Evolutionary conservation across 1,140 invertebrate species (phyloP), one percentile per base, ranked within the genome.

Genomic region (Mya arenaria): DNA sequence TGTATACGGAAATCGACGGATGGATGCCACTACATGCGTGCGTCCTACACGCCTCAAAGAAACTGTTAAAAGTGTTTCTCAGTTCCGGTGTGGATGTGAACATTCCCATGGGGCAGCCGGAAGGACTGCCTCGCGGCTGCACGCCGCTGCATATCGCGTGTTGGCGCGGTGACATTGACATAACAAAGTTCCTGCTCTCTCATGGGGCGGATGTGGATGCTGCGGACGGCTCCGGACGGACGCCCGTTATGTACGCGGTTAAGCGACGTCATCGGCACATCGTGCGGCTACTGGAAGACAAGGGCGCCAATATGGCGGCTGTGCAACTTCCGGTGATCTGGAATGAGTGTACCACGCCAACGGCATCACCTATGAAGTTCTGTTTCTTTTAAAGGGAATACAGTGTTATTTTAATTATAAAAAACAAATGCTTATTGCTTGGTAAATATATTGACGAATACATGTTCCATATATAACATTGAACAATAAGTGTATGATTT

Each of bases 1-100:
- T 90, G 58, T 80, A 72, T 1, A 79, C 80, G 4, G 81, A 89
- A 62, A 66, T 90, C 6, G 89, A 87, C 17, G 89, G 89, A n/a
- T 90, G 89, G 89, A 90, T 87, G 17, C 89, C 87, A n/a, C 39
- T 89, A 23, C 89, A 90, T 74, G 89, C 89, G 58, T 89, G 87
- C 78, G 83, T 84, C 10, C 68, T 88, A 25, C 74, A 84, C 36
- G 89, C 87, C 8, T 85, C 85, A 15, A 87, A 86, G 48, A 87
- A 87, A 39, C 58, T 89, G 17, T 73, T 90, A 41, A 90, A 90
- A 82, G 55, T 83, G 3, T 87, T 90, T 81, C 69, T 90, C n/a
- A 73, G 81, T 68, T 72, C 86, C 15, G 86, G 84, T 37, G 75
- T 89, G n/a, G 85, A 87, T 68, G 72, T 88, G 8, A 88, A 90